Base-by-base conservation (phyloP, 2,113 vertebrate genomes). In the Pleuronectes platessa region DNA sequence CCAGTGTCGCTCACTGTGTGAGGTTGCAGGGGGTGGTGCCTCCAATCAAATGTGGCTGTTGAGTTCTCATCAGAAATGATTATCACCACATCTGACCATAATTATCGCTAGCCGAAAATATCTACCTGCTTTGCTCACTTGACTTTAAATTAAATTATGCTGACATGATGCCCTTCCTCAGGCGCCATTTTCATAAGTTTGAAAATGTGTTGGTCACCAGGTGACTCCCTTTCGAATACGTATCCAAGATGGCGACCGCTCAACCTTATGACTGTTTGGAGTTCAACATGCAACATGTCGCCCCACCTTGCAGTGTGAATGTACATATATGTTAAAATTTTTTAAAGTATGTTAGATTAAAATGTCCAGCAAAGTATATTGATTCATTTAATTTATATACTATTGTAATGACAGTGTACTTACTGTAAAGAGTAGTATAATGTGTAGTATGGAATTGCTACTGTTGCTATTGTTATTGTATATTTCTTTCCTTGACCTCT, bases 401-500 rank as follows among this genome's bases (percentile, higher is more conserved):
- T 18, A 21, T 21, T 26, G 21, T 12, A 42, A 35, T 26, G 35
- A 31, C 27, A 31, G 27, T 31, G 27, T 31, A 6, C 27, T 31
- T 1, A 60, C 10, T 35, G 3, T 17, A 26, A 35, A 59, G n/a
- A 20, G 3, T 23, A 20, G 10, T 53, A 26, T 10, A 53, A 6
- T 42, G 9, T 31, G 23, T 21, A 49, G 26, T 71, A 2, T 58
- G 51, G 15, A 14, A 40, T 7, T 12, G n/a, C 27, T 10, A 10
- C 35, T 37, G 35, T 37, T 37, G 35, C 7, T 60, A 0, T 14
- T 42, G 9, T 3, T 78, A 53, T 53, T 42, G 12, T 31, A 23
- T 24, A 1, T 13, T n/a, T 35, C 53, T 68, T 23, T 2, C 37
- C 31, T 3, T 76, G 42, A 69, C 45, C 51, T 73, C 47, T 82